Evolutionary conservation across 2,113 vertebrate genomes (phyloP).

Genomic region (Suricata suricatta): DNA sequence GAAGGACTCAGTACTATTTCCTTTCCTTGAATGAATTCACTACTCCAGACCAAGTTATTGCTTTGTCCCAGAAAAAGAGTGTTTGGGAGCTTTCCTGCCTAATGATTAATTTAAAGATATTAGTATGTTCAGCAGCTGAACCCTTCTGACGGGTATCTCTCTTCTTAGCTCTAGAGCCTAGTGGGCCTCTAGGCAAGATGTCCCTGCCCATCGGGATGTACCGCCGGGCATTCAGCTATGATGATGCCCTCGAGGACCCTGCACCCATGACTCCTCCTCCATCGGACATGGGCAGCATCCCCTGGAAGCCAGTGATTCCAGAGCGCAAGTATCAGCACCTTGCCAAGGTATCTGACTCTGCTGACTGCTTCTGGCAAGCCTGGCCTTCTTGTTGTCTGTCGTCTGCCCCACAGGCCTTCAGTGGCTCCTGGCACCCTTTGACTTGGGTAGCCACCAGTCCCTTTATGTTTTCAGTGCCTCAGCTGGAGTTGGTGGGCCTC

Average conservation of each 20-base stretch:
- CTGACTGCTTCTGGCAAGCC: neutral
- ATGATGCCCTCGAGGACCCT: constrained; percentile 91
- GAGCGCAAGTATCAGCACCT: constrained; percentile 91
- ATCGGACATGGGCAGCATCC: constrained; percentile 86
- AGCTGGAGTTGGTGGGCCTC: neutral
- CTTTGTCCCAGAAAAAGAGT: neutral
- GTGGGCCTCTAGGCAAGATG: constrained; percentile 85
- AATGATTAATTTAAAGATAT: neutral
- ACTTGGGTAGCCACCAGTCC: neutral
- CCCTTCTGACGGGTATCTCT: constrained; percentile 75
- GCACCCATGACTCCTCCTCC: constrained; percentile 92
- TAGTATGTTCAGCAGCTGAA: neutral
- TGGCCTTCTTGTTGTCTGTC: neutral
- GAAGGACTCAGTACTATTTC: neutral
- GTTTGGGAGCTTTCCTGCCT: neutral
- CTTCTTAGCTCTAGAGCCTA: constrained; percentile 86
- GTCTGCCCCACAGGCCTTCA: neutral
- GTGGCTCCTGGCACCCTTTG: neutral
- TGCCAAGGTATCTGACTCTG: constrained; percentile 86
- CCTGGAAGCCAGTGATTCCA: constrained; percentile 94
- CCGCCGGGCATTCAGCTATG: constrained; percentile 91
- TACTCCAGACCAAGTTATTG: neutral
- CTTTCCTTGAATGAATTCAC: neutral
- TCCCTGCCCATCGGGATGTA: constrained; percentile 89
- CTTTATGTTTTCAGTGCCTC: neutral